A percentile compares a stretch with the other conserved stretches of the same genome.
These are phyloP conservation scores for Heloderma charlesbogerti DNA, from an alignment of 2,113 vertebrate species.

Conservation along the genomic window DNA sequence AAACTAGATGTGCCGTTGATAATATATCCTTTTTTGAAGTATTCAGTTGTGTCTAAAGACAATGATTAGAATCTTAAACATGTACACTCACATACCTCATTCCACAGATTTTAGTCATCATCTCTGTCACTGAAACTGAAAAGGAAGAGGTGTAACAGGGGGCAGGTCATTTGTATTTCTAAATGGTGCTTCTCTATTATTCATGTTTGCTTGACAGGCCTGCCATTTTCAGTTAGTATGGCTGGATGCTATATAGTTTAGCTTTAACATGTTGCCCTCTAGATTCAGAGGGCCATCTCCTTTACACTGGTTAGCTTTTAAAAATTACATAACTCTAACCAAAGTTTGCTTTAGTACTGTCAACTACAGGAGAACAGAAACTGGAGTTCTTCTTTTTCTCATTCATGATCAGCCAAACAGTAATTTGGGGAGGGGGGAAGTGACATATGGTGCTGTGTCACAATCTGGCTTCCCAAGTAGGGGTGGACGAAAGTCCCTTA, in stretches of 20 bases:
- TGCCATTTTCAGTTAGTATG: conserved; percentile 11
- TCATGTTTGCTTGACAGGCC: not conserved
- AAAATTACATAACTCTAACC: not conserved
- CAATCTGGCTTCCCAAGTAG: not conserved
- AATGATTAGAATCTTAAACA: not conserved
- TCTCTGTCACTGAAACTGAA: not conserved
- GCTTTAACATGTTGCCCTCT: not conserved
- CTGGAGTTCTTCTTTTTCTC: not conserved
- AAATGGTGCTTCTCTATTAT: not conserved
- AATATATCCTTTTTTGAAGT: not conserved
- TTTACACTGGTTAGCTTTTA: not conserved
- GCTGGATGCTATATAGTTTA: not conserved
- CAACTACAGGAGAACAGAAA: no score
- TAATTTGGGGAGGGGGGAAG: not conserved
- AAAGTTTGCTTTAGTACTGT: not conserved
- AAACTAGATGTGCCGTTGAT: not conserved
- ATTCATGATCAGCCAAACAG: not conserved
- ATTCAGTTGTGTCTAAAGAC: not conserved
- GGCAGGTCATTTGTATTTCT: conserved; percentile 13
- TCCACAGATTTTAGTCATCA: not conserved
- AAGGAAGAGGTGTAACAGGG: not conserved
- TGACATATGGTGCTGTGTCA: not conserved
- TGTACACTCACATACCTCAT: no score
- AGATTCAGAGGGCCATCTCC: not conserved
- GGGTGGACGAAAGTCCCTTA: no score